phyloP scores from a whole-genome alignment of 2,888 invertebrate species.

The Diabrotica balteata region DNA sequence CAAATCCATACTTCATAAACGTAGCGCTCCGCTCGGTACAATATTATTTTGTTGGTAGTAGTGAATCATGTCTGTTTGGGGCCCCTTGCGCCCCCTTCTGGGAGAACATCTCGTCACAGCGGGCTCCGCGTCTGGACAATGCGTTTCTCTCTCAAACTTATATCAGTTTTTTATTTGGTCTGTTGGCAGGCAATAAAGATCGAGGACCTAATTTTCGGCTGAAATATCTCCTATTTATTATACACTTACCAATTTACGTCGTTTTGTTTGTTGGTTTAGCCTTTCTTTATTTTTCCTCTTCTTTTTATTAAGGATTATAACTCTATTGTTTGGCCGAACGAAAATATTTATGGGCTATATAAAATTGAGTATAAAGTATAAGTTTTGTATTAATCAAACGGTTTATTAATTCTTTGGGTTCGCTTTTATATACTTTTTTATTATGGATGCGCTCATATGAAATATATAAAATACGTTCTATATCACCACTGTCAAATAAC shows the following conservation, averaged over 20 bases:
- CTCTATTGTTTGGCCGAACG: constrained; percentile 10
- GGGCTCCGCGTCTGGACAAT: constrained; percentile 57
- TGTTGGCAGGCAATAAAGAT: constrained; percentile 59
- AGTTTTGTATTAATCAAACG: not conserved
- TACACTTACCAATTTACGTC: constrained; percentile 36
- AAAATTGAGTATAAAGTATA: constrained; percentile 9
- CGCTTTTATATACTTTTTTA: too few relatives aligned
- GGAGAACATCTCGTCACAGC: constrained; percentile 55
- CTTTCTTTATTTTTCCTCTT: constrained; percentile 16
- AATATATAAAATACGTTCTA: too few relatives aligned
- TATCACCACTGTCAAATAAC: too few relatives aligned
- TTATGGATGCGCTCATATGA: too few relatives aligned
- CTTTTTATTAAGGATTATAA: constrained; percentile 17
- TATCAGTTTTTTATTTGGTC: constrained; percentile 57
- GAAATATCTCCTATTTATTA: constrained; percentile 58
- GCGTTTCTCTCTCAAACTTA: constrained; percentile 52
- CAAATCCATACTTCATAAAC: constrained; percentile 38
- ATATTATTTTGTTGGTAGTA: constrained; percentile 55
- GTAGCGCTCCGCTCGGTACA: constrained; percentile 44
- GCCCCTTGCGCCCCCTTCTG: constrained; percentile 36
- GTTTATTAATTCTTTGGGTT: too few relatives aligned
- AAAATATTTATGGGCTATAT: constrained; percentile 13
- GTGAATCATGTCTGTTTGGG: constrained; percentile 50
- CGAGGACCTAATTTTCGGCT: constrained; percentile 59
- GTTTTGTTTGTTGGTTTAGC: constrained; percentile 23